Evolutionary conservation across 2,888 invertebrate genomes (phyloP).

Genomic region (Trissolcus brochymenae): DNA sequence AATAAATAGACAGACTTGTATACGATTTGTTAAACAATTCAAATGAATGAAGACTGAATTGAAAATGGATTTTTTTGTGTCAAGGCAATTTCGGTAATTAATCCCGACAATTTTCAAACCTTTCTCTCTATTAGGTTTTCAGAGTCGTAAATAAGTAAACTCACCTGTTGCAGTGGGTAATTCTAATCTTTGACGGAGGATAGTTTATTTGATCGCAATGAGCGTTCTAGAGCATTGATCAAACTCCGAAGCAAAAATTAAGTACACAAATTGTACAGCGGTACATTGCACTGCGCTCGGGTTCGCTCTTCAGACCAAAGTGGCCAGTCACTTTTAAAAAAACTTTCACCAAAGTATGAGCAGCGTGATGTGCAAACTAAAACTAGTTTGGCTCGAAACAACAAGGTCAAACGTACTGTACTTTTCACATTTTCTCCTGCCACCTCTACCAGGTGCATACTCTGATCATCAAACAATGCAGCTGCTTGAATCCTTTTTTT

Average conservation of each 20-base stretch:
- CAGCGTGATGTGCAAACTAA: conserved; percentile 42
- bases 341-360: conserved; percentile 33
- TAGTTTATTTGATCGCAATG: not conserved
- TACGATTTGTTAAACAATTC: no score
- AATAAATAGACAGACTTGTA: no score
- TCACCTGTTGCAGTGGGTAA: conserved; percentile 1
- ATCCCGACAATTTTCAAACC: no score
- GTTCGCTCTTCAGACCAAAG: not conserved
- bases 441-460: conserved; percentile 20
- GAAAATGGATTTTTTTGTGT: no score
- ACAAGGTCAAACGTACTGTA: conserved; percentile 29
- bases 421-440: conserved; percentile 37
- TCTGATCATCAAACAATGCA: not conserved
- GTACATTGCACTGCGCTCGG: no score
- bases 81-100: no score
- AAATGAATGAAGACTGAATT: not conserved
- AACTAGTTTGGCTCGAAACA: conserved; percentile 39
- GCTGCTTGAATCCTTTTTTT: not conserved
- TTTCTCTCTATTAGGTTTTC: no score
- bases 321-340: conserved; percentile 17
- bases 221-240: not conserved
- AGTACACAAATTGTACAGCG: no score
- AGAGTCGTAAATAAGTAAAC: not conserved
- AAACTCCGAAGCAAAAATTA: no score
- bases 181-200: no score